Conservation (phyloP, 2,888 invertebrate species). For the Slavum lentiscoides region DNA sequence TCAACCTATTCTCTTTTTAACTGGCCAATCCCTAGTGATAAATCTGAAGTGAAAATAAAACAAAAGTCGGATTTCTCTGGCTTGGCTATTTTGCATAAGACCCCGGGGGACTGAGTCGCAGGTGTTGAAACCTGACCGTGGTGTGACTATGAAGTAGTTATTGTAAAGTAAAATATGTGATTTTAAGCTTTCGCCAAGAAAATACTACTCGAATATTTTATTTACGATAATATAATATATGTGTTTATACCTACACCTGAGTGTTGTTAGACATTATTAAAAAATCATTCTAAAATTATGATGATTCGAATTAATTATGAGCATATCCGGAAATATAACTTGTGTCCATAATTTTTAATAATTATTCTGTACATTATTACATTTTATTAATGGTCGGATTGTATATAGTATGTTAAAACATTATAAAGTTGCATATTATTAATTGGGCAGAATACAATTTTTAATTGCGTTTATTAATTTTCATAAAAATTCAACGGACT, state of each 20-base stretch:
- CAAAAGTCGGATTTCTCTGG: conserved; percentile 49
- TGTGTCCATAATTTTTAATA: too few species aligned
- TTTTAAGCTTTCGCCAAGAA: conserved; percentile 10
- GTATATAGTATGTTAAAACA: too few species aligned
- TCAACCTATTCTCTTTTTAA: conserved; percentile 45
- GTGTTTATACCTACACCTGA: background rate
- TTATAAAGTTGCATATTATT: too few species aligned
- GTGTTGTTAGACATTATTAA: background rate
- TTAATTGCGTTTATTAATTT: too few species aligned
- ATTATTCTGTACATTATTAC: too few species aligned
- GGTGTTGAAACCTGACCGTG: conserved; percentile 49
- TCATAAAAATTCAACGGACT: too few species aligned
- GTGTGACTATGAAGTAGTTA: conserved; percentile 30
- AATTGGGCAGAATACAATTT: too few species aligned
- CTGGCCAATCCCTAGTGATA: conserved; percentile 39
- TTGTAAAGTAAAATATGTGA: conserved; percentile 36
- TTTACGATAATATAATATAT: background rate
- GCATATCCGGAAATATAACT: too few species aligned
- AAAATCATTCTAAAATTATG: background rate
- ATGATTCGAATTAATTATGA: too few species aligned
- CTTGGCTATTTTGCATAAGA: conserved; percentile 47
- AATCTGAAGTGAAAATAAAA: conserved; percentile 50
- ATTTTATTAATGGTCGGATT: too few species aligned
- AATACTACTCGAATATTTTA: conserved; percentile 16
- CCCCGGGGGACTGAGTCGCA: conserved; percentile 40